Percentiles rank a stretch among this genome's conserved stretches.
phyloP scores from a whole-genome alignment of 2,888 invertebrate genomes.

The Heliconius cydno region DNA sequence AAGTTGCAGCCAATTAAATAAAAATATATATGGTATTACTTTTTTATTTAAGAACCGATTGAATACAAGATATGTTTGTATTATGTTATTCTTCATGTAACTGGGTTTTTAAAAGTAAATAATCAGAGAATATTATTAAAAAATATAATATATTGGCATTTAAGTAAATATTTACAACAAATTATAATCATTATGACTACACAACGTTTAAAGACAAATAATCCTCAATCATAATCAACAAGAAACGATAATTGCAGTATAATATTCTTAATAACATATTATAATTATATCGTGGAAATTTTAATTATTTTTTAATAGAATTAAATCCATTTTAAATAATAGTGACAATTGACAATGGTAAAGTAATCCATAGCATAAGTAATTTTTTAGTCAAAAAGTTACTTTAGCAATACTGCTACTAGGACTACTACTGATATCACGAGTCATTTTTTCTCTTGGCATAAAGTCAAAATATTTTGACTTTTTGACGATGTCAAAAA shows the following conservation, averaged over 20 bases:
- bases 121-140: background rate
- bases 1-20: too few relatives aligned
- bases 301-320: background rate
- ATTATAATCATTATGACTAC: constrained; percentile 3
- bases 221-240: background rate
- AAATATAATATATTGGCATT: constrained; percentile 8
- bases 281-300: background rate
- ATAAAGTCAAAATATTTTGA: background rate
- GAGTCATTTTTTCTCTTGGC: background rate
- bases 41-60: too few relatives aligned
- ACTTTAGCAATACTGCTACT: too few relatives aligned
- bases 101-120: background rate
- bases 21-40: too few relatives aligned
- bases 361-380: background rate
- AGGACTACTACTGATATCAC: too few relatives aligned
- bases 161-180: constrained; percentile 20
- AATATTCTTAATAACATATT: background rate
- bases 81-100: too few relatives aligned
- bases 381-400: too few relatives aligned
- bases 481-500: too few relatives aligned
- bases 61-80: too few relatives aligned
- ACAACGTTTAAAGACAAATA: constrained; percentile 4
- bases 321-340: background rate
- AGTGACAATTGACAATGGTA: background rate
- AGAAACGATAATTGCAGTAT: constrained; percentile 3